Conservation (phyloP, 2,888 invertebrate genomes). For the Romanomermis culicivorax region DNA sequence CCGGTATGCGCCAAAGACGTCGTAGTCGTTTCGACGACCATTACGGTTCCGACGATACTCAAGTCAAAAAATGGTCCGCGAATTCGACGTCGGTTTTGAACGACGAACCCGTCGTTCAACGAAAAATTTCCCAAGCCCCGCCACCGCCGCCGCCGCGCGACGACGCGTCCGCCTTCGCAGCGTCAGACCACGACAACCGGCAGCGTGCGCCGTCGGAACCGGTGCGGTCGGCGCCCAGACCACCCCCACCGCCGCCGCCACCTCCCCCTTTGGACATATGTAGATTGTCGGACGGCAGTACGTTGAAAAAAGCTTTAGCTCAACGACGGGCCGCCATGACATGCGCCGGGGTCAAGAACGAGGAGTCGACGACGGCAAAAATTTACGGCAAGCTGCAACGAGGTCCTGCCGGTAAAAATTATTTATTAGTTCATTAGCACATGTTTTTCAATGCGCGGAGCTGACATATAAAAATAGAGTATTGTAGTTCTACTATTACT, state of each 20-base stretch:
- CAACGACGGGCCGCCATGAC: neutral
- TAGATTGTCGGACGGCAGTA: slow-evolving; percentile 12
- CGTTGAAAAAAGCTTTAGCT: neutral
- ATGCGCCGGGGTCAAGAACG: neutral
- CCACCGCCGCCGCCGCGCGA: slow-evolving; percentile 49
- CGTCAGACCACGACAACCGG: no score
- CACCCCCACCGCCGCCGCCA: slow-evolving; percentile 28
- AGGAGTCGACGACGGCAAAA: neutral
- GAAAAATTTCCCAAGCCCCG: slow-evolving; percentile 47
- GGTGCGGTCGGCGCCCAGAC: slow-evolving; percentile 45
- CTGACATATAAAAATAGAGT: no score
- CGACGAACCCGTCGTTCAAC: slow-evolving; percentile 11
- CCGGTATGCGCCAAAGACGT: neutral
- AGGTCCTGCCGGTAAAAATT: no score
- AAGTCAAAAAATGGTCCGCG: neutral
- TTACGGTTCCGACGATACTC: neutral
- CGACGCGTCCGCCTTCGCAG: slow-evolving; percentile 12
- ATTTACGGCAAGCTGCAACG: neutral
- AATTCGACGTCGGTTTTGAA: neutral
- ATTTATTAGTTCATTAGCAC: no score
- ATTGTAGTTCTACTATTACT: no score
- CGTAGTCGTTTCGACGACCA: neutral
- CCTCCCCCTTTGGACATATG: slow-evolving; percentile 15
- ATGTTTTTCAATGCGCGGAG: no score
- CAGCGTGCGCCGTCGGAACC: no score